phyloP scores from a whole-genome alignment of 2,797 vertebrate genomes.

The Decapterus maruadsi region DNA sequence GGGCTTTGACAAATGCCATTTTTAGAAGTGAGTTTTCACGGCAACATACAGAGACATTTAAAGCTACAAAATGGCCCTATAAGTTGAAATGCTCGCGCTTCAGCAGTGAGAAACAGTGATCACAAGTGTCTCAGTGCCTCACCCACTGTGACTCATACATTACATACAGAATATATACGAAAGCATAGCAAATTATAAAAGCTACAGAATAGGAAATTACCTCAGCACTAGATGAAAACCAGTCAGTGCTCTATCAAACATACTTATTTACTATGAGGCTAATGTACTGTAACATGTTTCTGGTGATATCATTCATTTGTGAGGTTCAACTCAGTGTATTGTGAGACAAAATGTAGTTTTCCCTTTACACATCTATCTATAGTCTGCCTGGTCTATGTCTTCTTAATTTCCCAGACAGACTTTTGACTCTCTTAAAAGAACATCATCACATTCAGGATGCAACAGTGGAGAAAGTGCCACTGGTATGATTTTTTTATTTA shows the following conservation, averaged over 20 bases:
- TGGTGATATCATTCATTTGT: neutral
- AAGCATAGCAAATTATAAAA: neutral
- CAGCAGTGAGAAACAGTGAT: neutral
- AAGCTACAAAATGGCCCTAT: constrained; percentile 35
- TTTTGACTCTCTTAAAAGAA: constrained; percentile 8
- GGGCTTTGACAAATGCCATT: constrained; percentile 54
- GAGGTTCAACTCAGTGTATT: neutral
- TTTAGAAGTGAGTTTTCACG: constrained; percentile 47
- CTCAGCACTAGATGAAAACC: neutral
- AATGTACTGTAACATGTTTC: neutral
- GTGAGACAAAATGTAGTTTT: constrained; percentile 1
- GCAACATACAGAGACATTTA: constrained; percentile 31
- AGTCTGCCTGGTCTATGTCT: neutral
- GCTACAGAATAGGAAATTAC: neutral
- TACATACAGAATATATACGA: neutral
- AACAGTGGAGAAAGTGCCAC: neutral
- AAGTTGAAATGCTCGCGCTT: constrained; percentile 5
- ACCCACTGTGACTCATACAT: neutral
- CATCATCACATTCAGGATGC: neutral
- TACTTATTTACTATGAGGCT: neutral
- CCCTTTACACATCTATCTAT: neutral
- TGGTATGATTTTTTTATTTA: neutral
- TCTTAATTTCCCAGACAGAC: neutral
- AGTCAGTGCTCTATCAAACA: neutral
- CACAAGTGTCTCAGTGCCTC: neutral